These are phyloP conservation scores for Albula glossodonta DNA, from an alignment of 2,113 vertebrate genomes.

Conservation along the genomic window DNA sequence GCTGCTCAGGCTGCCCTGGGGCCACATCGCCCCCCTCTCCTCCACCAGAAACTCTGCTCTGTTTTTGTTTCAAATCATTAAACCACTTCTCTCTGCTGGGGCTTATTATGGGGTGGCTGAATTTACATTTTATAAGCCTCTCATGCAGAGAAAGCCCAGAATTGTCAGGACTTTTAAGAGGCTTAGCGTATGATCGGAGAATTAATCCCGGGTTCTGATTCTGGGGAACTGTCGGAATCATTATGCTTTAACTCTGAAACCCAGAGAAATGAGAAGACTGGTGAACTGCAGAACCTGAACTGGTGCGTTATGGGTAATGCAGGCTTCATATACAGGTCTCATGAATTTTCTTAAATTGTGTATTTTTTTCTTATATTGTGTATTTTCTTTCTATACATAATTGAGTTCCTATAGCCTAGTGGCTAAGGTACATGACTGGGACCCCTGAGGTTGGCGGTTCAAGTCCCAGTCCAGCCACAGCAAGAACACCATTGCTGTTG, in stretches of 20 bases:
- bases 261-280: neutral
- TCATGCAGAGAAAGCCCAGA: constrained; percentile 47
- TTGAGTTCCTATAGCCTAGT: too few species aligned
- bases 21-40: constrained; percentile 29
- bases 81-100: constrained; percentile 33
- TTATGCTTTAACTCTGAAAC: constrained; percentile 12
- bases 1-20: constrained; percentile 26
- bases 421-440: too few species aligned
- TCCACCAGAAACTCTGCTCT: constrained; percentile 45
- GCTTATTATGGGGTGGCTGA: constrained; percentile 37
- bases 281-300: neutral
- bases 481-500: too few species aligned
- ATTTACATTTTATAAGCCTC: constrained; percentile 60
- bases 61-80: constrained; percentile 49
- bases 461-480: too few species aligned
- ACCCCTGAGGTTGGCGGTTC: too few species aligned
- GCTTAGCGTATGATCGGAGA: constrained; percentile 51
- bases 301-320: too few species aligned
- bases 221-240: constrained; percentile 4
- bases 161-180: constrained; percentile 34
- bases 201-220: constrained; percentile 30
- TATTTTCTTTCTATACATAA: too few species aligned
- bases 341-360: too few species aligned
- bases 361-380: too few species aligned
- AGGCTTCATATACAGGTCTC: too few species aligned